Evolutionary conservation across 2,113 vertebrate genomes (phyloP).

Genomic region (Procapra przewalskii): DNA sequence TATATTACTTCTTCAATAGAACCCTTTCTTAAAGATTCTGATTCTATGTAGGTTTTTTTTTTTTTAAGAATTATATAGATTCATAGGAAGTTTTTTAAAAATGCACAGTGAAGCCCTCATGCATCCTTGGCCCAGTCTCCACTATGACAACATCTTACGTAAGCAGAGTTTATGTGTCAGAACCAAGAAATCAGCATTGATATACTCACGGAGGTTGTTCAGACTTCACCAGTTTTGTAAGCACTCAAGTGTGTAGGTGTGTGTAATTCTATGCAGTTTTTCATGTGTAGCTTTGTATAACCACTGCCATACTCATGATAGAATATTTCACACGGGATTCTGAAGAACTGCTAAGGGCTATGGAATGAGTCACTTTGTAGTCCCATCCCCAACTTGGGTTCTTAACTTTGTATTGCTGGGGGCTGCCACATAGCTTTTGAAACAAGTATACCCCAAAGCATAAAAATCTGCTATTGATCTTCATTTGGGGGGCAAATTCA

Average conservation of each 20-base stretch:
- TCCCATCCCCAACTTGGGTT: not conserved
- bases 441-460: not conserved
- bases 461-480: not conserved
- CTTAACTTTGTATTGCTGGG: not conserved
- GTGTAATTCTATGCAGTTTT: not conserved
- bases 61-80: not conserved
- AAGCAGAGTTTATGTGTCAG: not conserved
- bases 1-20: not conserved
- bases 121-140: not conserved
- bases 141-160: not conserved
- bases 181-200: not conserved
- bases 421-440: not conserved
- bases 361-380: not conserved
- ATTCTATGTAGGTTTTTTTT: not conserved
- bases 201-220: not conserved
- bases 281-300: not conserved
- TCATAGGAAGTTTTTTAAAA: not conserved
- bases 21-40: not conserved
- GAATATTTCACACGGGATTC: not conserved
- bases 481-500: not conserved
- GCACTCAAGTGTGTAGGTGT: not conserved
- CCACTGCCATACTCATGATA: not conserved
- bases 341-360: not conserved
- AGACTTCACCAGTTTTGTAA: not conserved
- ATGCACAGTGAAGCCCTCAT: not conserved